Evolutionary conservation across 2,797 vertebrate genomes (phyloP), one percentile per base, ranked within the genome.

Genomic region (Picus viridis): DNA sequence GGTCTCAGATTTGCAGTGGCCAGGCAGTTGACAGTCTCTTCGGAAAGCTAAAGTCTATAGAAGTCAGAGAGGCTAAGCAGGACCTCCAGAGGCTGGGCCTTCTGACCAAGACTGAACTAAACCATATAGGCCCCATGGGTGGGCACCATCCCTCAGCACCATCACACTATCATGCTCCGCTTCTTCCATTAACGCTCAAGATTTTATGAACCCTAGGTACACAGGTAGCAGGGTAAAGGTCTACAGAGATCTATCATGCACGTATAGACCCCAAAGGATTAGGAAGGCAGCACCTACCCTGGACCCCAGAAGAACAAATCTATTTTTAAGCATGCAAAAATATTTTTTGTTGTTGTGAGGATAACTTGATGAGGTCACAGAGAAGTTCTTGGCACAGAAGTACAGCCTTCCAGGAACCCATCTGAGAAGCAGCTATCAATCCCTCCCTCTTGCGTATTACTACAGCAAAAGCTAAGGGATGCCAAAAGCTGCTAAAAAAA

Each of bases 381-480:
- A 71, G 83, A 87, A 85, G 61, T 67, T 86, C 79, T 88, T 56
- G 77, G 92, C 75, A 95, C 89, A 89, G 81, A 92, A 86, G 79
- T 59, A 39, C 45, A 88, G 68, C 78, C 88, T 91, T 93, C 89
- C 92, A 88, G 83, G 67, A 96, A 94, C 87, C 87, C 93, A 90
- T 20, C 78, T 84, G 90, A 94, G 86, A 94, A 87, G 71, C 34
- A 78, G 67, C 59, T 88, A 90, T 89, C 82, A 89, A 76, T 83
- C 61, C 62, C n/a, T 95, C 69, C 62, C 45, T 67, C 61, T 91
- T 94, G 32, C 49, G 6, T 51, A 51, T 77, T 77, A 78, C 47
- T 72, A 39, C 20, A 67, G 67, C 69, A 80, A 93, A 90, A 86
- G 15, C 36, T 17, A 76, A 72, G 5, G 9, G 22, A 72, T 92